Conservation (phyloP, 2,888 invertebrate genomes). For the Sesia apiformis region DNA sequence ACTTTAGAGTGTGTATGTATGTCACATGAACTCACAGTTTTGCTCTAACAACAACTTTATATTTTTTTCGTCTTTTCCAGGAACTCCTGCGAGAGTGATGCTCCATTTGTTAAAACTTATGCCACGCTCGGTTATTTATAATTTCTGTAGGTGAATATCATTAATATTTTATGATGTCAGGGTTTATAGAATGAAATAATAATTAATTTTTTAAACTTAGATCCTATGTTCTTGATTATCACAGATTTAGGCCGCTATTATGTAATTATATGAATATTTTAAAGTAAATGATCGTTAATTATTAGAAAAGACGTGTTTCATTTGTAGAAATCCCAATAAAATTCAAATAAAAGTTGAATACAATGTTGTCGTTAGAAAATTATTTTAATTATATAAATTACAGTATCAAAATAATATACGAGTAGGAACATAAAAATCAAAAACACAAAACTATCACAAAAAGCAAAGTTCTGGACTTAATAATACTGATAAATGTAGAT, state of each 20-base stretch:
- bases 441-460: no score
- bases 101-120: constrained; percentile 95
- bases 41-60: not conserved
- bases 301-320: constrained; percentile 60
- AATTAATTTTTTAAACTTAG: constrained; percentile 61
- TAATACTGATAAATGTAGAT: no score
- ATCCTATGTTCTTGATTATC: constrained; percentile 51
- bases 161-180: constrained; percentile 57
- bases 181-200: constrained; percentile 45
- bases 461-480: no score
- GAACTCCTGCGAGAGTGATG: constrained; percentile 89
- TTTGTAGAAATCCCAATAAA: constrained; percentile 13
- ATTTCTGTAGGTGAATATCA: constrained; percentile 70
- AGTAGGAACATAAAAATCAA: no score
- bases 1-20: no score
- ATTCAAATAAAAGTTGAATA: no score
- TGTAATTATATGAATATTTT: constrained; percentile 71
- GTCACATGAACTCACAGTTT: no score
- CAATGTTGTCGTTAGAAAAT: no score
- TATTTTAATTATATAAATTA: no score
- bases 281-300: constrained; percentile 74
- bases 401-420: no score
- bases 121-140: constrained; percentile 95
- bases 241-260: constrained; percentile 56
- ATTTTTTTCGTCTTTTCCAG: constrained; percentile 73